These are phyloP conservation scores for Octonoba sinensis DNA, from an alignment of 2,888 invertebrate species.

Conservation along the genomic window DNA sequence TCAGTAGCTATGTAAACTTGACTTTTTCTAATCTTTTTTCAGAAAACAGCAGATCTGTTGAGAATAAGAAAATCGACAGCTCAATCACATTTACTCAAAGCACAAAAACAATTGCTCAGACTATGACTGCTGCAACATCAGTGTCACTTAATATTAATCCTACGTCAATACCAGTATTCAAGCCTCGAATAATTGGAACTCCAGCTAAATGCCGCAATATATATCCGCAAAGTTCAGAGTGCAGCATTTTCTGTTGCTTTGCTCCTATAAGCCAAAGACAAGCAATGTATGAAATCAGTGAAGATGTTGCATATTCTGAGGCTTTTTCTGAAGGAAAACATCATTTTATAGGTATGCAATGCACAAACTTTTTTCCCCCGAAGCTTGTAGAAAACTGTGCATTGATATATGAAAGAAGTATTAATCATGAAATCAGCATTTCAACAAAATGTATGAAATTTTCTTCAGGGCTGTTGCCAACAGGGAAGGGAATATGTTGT, in stretches of 20 bases:
- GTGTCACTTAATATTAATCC: conserved; percentile 12
- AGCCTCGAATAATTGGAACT: conserved; percentile 61
- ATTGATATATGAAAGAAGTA: too few relatives aligned
- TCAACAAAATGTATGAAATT: too few relatives aligned
- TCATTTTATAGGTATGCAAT: conserved; percentile 32
- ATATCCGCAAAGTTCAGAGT: conserved; percentile 13
- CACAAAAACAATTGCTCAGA: background rate
- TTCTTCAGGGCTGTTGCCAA: too few relatives aligned
- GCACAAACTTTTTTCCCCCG: too few relatives aligned
- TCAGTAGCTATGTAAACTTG: background rate
- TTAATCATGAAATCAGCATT: too few relatives aligned
- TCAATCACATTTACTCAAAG: background rate
- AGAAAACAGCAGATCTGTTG: conserved; percentile 1
- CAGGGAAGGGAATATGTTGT: too few relatives aligned
- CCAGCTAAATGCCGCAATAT: conserved; percentile 50
- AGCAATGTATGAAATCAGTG: conserved; percentile 15
- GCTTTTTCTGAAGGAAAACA: conserved; percentile 2
- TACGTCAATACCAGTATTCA: conserved; percentile 65
- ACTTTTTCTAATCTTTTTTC: background rate
- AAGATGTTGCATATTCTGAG: conserved; percentile 12
- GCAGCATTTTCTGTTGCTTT: conserved; percentile 45
- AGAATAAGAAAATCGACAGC: background rate
- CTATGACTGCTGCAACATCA: background rate
- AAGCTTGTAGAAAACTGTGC: too few relatives aligned
- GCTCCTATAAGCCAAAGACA: conserved; percentile 5